Evolutionary conservation across 2,797 vertebrate species (phyloP).

Genomic region (Falco biarmicus): DNA sequence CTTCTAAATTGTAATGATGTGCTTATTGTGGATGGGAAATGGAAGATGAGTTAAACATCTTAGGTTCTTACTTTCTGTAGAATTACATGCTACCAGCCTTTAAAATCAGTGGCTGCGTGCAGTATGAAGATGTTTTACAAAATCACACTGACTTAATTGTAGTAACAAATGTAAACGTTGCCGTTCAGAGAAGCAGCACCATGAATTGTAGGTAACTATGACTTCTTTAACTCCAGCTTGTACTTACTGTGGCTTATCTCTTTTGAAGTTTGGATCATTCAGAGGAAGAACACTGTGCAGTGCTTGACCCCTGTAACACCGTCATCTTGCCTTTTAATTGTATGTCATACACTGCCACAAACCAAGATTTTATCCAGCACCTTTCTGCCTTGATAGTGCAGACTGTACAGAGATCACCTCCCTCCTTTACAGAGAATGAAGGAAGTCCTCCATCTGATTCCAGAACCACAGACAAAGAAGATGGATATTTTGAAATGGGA

Average conservation of each 20-base stretch:
- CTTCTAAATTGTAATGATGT: not conserved
- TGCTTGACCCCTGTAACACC: slow-evolving; percentile 70
- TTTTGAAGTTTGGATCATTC: slow-evolving; percentile 60
- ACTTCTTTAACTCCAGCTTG: not conserved
- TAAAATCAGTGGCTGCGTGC: not conserved
- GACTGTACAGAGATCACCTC: slow-evolving; percentile 67
- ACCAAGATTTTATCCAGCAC: slow-evolving; percentile 86
- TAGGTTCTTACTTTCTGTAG: not conserved
- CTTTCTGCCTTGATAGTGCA: slow-evolving; percentile 83
- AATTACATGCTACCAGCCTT: not conserved
- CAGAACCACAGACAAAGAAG: slow-evolving; percentile 76
- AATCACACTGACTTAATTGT: not conserved
- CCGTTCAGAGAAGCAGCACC: not conserved
- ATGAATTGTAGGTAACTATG: not conserved
- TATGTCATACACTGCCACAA: slow-evolving; percentile 81
- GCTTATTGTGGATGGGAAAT: not conserved
- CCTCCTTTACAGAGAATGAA: slow-evolving; percentile 62
- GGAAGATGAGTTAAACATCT: not conserved
- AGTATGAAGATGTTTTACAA: not conserved
- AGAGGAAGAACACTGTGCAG: slow-evolving; percentile 69
- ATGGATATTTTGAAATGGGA: slow-evolving; percentile 97
- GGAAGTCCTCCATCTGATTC: slow-evolving; percentile 58
- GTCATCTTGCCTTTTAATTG: slow-evolving; percentile 82
- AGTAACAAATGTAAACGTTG: not conserved
- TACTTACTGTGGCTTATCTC: slow-evolving; percentile 13